phyloP scores from a whole-genome alignment of 64 coral and sea anemone species.

The Stylophora pistillata region DNA sequence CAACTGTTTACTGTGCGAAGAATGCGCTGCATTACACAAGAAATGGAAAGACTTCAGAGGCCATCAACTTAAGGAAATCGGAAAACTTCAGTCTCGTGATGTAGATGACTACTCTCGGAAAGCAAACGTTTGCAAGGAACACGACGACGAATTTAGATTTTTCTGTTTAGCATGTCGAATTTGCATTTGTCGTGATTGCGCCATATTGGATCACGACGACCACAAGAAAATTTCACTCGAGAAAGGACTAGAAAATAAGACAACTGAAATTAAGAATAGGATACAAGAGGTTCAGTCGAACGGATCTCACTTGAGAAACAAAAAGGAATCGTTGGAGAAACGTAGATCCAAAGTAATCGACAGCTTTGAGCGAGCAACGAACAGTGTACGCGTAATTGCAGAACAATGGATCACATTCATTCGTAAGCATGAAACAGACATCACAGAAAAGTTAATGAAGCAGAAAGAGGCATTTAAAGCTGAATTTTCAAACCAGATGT shows the following conservation, averaged over 20 bases:
- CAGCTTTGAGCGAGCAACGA: not conserved
- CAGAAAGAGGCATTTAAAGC: not conserved
- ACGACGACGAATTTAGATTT: not conserved
- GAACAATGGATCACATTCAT: not conserved
- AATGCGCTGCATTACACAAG: conserved; percentile 2
- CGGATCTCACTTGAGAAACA: not conserved
- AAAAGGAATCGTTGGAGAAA: not conserved
- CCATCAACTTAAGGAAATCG: conserved; percentile 57
- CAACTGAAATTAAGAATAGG: not conserved
- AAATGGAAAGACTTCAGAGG: conserved; percentile 38
- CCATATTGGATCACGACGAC: conserved; percentile 4
- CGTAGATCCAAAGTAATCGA: not conserved
- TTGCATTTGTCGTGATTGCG: conserved; percentile 33
- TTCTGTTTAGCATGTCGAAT: not conserved
- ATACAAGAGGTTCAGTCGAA: not conserved
- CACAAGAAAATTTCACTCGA: conserved; percentile 11
- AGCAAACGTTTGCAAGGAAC: not conserved
- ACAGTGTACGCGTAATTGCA: not conserved
- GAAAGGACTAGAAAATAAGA: not conserved
- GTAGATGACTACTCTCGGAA: not conserved
- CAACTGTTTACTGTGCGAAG: conserved; percentile 16
- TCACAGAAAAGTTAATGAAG: not conserved
- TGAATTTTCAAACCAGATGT: not conserved
- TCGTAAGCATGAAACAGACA: not conserved
- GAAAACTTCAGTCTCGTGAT: not conserved